These are phyloP conservation scores for Amazona finschi DNA, from an alignment of 2,797 vertebrate genomes.

Conservation along the genomic window DNA sequence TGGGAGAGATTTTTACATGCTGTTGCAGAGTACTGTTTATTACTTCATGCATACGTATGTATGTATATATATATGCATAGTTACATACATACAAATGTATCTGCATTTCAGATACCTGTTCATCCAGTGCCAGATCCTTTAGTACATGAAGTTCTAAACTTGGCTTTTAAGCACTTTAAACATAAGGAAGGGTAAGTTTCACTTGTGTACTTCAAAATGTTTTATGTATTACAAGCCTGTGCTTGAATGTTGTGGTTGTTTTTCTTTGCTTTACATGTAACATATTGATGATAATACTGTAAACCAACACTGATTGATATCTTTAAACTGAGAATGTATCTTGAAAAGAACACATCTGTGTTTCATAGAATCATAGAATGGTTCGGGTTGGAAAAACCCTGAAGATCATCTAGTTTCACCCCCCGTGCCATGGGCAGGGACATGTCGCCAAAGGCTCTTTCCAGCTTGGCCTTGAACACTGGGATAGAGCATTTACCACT, in stretches of 20 bases:
- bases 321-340: neutral
- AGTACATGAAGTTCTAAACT: slow-evolving; percentile 99
- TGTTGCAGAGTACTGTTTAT: neutral
- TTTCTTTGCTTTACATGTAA: neutral
- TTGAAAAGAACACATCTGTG: neutral
- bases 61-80: neutral
- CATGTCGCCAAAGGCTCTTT: neutral
- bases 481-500: neutral
- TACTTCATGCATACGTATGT: neutral
- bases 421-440: neutral
- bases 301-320: neutral
- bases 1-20: neutral
- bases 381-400: neutral
- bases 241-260: neutral
- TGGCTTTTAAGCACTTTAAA: slow-evolving; percentile 99
- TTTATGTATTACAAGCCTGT: neutral
- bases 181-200: slow-evolving; percentile 96
- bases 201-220: neutral
- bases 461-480: neutral
- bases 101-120: slow-evolving; percentile 91
- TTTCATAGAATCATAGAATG: neutral
- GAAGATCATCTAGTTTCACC: neutral
- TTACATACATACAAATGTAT: neutral
- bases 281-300: neutral
- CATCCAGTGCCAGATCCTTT: slow-evolving; percentile 99